Conservation (phyloP, 2,888 invertebrate genomes). For the Xanthia togata region DNA sequence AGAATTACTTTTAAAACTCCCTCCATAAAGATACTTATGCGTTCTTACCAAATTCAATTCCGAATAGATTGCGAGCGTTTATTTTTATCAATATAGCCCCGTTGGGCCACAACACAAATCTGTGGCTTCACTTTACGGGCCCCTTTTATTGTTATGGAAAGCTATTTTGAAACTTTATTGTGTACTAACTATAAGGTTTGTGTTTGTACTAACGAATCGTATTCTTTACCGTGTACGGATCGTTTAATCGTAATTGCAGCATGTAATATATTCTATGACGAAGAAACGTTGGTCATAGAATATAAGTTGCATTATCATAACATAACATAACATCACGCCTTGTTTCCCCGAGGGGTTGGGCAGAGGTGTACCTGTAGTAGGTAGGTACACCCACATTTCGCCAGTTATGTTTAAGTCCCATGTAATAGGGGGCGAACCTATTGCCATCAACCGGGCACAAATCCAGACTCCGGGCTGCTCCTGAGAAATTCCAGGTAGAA, state of each 20-base stretch:
- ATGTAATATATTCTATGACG: neutral
- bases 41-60: slow-evolving; percentile 58
- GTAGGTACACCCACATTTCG: no score
- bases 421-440: no score
- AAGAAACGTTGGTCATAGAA: no score
- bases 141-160: slow-evolving; percentile 66
- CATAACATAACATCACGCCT: no score
- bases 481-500: no score
- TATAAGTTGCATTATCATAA: no score
- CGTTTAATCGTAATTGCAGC: slow-evolving; percentile 10
- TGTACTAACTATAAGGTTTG: slow-evolving; percentile 54
- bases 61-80: slow-evolving; percentile 54
- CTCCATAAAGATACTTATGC: slow-evolving; percentile 32
- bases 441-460: no score
- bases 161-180: slow-evolving; percentile 66
- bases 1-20: slow-evolving; percentile 33
- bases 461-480: no score
- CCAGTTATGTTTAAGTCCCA: no score
- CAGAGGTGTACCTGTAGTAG: no score
- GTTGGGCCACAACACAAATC: slow-evolving; percentile 57
- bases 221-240: slow-evolving; percentile 30
- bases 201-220: slow-evolving; percentile 43
- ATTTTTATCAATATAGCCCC: slow-evolving; percentile 61
- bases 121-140: slow-evolving; percentile 63
- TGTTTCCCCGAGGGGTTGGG: no score